phyloP scores from a whole-genome alignment of 2,113 vertebrate species.

The Ornithorhynchus anatinus region DNA sequence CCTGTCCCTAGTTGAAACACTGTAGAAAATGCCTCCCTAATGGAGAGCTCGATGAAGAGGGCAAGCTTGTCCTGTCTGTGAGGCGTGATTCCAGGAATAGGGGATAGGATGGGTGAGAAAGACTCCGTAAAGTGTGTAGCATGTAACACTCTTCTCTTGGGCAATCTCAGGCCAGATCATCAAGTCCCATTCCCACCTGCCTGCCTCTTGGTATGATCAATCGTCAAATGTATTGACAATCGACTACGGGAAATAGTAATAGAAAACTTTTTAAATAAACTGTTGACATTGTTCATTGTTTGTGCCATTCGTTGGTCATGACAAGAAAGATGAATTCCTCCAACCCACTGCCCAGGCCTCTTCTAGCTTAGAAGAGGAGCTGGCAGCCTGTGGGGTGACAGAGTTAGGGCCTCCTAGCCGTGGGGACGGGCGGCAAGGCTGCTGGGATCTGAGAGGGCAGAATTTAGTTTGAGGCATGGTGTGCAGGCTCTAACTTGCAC shows the following conservation, averaged over 20 bases:
- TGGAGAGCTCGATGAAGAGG: not conserved
- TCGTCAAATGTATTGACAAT: conserved; percentile 33
- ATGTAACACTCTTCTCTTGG: not conserved
- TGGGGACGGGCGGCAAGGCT: too few species aligned
- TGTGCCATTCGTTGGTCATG: conserved; percentile 32
- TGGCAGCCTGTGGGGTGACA: too few species aligned
- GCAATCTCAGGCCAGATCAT: not conserved
- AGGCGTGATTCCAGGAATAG: not conserved
- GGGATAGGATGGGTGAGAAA: not conserved
- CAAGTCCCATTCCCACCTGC: not conserved
- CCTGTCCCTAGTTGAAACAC: too few species aligned
- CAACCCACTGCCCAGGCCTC: too few species aligned
- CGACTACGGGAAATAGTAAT: conserved; percentile 28
- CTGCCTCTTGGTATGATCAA: conserved; percentile 27
- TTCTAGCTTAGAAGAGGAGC: too few species aligned
- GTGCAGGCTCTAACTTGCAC: too few species aligned
- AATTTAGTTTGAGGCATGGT: too few species aligned
- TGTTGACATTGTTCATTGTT: conserved; percentile 34
- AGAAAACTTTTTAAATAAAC: conserved; percentile 45
- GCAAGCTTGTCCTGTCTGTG: conserved; percentile 19
- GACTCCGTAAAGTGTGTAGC: not conserved
- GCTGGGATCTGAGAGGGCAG: too few species aligned
- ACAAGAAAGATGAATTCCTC: too few species aligned
- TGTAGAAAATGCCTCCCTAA: conserved; percentile 19
- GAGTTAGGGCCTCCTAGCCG: too few species aligned